These are phyloP conservation scores for Porites evermanni DNA, from an alignment of 92 coral and sea anemone genomes.

Conservation along the genomic window DNA sequence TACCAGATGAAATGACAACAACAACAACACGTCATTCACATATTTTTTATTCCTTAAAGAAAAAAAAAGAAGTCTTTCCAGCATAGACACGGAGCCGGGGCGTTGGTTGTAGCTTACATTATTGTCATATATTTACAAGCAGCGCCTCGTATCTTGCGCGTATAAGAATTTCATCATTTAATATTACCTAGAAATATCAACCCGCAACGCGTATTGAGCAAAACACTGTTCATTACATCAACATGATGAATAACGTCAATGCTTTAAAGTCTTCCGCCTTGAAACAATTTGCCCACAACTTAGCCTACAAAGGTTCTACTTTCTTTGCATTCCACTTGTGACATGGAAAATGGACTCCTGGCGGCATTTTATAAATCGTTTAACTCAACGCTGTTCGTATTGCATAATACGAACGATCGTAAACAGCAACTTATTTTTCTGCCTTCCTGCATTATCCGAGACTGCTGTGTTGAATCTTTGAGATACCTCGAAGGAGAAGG, in stretches of 20 bases:
- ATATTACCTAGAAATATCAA: neutral
- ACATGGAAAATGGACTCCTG: neutral
- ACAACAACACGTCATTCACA: neutral
- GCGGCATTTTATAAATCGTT: neutral
- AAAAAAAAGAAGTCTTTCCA: conserved; percentile 4
- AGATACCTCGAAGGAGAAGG: neutral
- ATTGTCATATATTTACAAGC: conserved; percentile 28
- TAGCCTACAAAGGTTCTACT: neutral
- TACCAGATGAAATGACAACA: neutral
- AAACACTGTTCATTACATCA: neutral
- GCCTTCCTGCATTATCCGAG: neutral
- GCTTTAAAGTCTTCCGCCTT: neutral
- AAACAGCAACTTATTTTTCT: neutral
- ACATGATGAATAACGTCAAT: neutral
- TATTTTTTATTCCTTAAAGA: conserved; percentile 12
- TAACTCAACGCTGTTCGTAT: neutral
- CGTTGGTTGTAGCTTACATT: conserved; percentile 24
- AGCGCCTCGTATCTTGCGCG: neutral
- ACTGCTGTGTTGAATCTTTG: neutral
- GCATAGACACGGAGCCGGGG: conserved; percentile 2
- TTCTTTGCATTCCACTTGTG: neutral
- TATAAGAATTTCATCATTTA: neutral
- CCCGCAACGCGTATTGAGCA: neutral
- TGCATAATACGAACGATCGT: neutral
- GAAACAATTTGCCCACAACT: neutral